phyloP scores from a whole-genome alignment of 2,888 invertebrate genomes.

The Dorcus hopei region DNA sequence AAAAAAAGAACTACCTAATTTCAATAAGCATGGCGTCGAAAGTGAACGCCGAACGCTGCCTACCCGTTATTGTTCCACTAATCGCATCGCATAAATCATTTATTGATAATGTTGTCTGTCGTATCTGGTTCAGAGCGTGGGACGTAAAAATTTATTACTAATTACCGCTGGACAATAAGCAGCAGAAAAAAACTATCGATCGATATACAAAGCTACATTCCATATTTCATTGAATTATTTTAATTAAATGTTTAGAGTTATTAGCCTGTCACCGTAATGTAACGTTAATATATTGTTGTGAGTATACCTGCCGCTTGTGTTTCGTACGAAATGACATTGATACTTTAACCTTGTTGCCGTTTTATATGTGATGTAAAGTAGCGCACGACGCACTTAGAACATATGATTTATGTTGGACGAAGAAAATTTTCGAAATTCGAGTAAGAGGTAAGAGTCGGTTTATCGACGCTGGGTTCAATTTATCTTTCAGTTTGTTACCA shows the following conservation, averaged over 20 bases:
- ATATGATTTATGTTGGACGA: too few species aligned
- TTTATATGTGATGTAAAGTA: too few species aligned
- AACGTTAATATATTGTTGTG: too few species aligned
- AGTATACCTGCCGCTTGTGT: too few species aligned
- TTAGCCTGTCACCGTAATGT: too few species aligned
- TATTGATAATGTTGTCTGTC: background rate
- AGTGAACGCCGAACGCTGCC: background rate
- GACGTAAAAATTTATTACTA: background rate
- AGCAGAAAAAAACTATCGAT: constrained; percentile 12
- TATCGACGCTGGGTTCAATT: too few species aligned
- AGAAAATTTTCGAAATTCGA: background rate
- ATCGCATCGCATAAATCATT: background rate
- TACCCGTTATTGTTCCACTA: background rate
- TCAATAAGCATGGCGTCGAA: background rate
- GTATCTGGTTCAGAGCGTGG: background rate
- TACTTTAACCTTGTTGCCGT: too few species aligned
- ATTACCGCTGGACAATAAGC: constrained; percentile 13
- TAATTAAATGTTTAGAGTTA: too few species aligned
- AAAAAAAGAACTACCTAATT: background rate
- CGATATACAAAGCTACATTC: constrained; percentile 28
- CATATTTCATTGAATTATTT: constrained; percentile 28
- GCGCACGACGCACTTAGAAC: too few species aligned
- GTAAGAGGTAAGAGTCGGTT: too few species aligned
- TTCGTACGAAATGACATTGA: too few species aligned
- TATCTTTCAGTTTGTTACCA: too few species aligned